Evolutionary conservation across 1,140 invertebrate species (phyloP).

Genomic region (Drosophila pruinosa): DNA sequence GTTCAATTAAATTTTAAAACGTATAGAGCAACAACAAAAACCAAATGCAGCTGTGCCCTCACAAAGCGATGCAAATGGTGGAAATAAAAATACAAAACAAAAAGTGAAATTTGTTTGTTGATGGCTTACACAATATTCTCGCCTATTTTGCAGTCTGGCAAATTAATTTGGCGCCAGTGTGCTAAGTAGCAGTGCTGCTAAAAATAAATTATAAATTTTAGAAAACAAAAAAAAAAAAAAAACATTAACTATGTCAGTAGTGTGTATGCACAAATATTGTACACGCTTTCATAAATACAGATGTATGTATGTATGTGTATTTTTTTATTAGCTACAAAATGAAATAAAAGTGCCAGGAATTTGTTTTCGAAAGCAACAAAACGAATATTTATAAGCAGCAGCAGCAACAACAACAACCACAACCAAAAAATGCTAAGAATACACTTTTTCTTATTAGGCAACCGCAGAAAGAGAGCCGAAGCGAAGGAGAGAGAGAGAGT

Average conservation of each 20-base stretch:
- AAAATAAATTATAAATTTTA: slow-evolving; percentile 32
- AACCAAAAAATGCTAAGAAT: slow-evolving; percentile 47
- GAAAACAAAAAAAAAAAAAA: slow-evolving; percentile 18
- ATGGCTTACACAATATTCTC: slow-evolving; percentile 9
- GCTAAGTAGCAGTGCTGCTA: slow-evolving; percentile 10
- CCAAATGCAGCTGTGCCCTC: slow-evolving; percentile 18
- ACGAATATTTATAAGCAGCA: slow-evolving; percentile 26
- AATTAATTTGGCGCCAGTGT: slow-evolving; percentile 43
- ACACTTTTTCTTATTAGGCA: slow-evolving; percentile 54
- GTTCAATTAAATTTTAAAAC: slow-evolving; percentile 30
- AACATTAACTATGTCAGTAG: slow-evolving; percentile 69
- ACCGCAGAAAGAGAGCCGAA: slow-evolving; percentile 17
- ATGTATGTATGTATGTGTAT: neutral
- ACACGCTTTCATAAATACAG: slow-evolving; percentile 35
- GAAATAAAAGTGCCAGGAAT: slow-evolving; percentile 50
- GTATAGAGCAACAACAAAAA: slow-evolving; percentile 13
- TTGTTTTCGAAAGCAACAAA: slow-evolving; percentile 43
- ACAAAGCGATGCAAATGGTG: neutral
- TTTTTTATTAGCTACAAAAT: slow-evolving; percentile 32
- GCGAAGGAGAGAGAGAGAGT: neutral
- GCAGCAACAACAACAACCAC: slow-evolving; percentile 5
- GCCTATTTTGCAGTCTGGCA: neutral
- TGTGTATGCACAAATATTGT: slow-evolving; percentile 71
- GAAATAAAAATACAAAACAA: slow-evolving; percentile 16
- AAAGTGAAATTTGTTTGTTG: slow-evolving; percentile 52